A percentile compares a stretch with the other conserved stretches of the same genome.
Conservation (phyloP, 1,140 invertebrate genomes). For the Semibalanus balanoides region DNA sequence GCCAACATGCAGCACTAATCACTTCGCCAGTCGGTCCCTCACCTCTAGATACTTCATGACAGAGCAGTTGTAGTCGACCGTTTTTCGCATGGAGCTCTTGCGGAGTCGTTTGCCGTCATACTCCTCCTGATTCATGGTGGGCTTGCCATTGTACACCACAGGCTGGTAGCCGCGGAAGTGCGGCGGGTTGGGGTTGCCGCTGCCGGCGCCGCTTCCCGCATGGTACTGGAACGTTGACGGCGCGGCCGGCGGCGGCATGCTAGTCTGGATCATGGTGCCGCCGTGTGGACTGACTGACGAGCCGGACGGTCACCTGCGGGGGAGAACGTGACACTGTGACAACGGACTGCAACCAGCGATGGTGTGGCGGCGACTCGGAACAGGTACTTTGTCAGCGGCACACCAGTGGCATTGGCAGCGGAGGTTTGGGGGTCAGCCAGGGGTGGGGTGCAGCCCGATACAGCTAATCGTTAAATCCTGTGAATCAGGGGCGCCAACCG, state of each 20-base stretch:
- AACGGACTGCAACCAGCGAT: too few relatives aligned
- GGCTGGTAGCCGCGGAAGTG: background rate
- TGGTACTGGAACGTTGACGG: background rate
- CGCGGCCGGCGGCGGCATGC: background rate
- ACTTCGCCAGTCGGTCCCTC: constrained; percentile 16
- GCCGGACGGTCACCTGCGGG: too few relatives aligned
- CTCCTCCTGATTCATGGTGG: constrained; percentile 34
- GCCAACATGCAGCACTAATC: too few relatives aligned
- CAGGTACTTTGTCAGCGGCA: too few relatives aligned
- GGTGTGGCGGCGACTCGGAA: too few relatives aligned
- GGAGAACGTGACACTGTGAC: too few relatives aligned
- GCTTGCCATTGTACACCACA: background rate
- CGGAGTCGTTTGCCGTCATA: constrained; percentile 90
- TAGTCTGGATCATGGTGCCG: background rate
- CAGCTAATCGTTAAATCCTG: too few relatives aligned
- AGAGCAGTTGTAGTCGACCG: constrained; percentile 95
- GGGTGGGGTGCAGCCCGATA: too few relatives aligned
- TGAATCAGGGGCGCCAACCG: too few relatives aligned
- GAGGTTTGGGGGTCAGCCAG: too few relatives aligned
- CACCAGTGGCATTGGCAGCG: too few relatives aligned
- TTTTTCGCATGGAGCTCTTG: constrained; percentile 93
- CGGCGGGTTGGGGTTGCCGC: background rate
- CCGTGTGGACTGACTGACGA: too few relatives aligned
- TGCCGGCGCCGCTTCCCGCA: background rate
- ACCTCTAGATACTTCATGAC: constrained; percentile 79